Conservation (phyloP, 2,888 invertebrate genomes). For the Patella depressa region DNA sequence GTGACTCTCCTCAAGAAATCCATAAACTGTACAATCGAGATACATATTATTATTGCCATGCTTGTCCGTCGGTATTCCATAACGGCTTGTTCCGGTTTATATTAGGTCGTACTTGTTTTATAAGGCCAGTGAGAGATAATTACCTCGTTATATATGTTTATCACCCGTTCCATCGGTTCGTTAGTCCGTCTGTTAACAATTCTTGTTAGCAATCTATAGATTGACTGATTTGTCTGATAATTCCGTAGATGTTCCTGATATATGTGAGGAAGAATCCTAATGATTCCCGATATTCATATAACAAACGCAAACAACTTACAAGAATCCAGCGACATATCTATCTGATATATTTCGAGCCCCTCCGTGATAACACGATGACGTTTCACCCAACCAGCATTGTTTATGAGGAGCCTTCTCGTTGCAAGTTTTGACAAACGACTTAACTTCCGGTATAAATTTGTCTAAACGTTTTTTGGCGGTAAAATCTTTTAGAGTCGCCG, state of each 20-base stretch:
- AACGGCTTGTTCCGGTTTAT: too few relatives aligned
- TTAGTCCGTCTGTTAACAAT: constrained; percentile 82
- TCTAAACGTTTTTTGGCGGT: constrained; percentile 78
- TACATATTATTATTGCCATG: too few relatives aligned
- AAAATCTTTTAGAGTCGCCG: constrained; percentile 78
- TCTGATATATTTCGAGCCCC: neutral
- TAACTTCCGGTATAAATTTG: constrained; percentile 71
- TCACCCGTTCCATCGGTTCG: constrained; percentile 18
- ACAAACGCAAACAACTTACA: neutral
- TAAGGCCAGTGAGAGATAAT: too few relatives aligned
- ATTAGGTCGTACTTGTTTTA: too few relatives aligned
- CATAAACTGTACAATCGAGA: too few relatives aligned
- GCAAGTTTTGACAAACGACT: neutral
- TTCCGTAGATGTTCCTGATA: too few relatives aligned
- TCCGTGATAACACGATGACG: neutral
- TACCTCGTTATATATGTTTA: constrained; percentile 22
- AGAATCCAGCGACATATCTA: neutral
- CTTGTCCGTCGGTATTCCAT: too few relatives aligned
- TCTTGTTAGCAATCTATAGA: constrained; percentile 2
- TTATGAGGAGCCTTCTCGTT: neutral
- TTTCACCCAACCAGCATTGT: neutral
- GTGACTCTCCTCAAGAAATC: too few relatives aligned
- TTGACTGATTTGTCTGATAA: too few relatives aligned
- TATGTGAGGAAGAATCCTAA: too few relatives aligned
- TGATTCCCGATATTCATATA: too few relatives aligned